Base-by-base conservation (phyloP, 2,888 invertebrate species). In the Sympetrum striolatum region DNA sequence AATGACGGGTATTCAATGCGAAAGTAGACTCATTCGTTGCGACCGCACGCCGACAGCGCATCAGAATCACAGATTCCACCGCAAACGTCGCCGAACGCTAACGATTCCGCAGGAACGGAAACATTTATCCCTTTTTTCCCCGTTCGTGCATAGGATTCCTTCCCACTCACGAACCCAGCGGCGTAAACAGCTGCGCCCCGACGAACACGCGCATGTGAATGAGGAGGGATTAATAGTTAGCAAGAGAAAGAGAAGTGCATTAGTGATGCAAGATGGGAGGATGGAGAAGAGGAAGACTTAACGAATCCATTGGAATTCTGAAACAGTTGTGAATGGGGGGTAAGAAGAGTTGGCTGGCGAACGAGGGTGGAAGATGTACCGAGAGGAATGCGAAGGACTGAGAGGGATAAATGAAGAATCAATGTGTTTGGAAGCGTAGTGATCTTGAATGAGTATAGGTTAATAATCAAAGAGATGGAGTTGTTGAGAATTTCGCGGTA, bases 231-330 rank as follows among this genome's bases (percentile, higher is more conserved):
- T 73, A 73, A 86, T 22, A 86, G 53, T 22, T 4, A 18, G 0
- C 10, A 25, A 58, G 86, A 86, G 15, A 86, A 44, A 39, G 22
- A 82, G 86, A 58, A 81, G 15, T 35, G 35, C 12, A 48, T 44
- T 31, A 12, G 31, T 10, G 73, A 73, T 73, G 25, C 73, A 14
- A 73, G 73, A 81, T 22, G n/a, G 8, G n/a, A 22, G n/a, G n/a
- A 81, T 31, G 39, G 60, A 2, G 15, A 10, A 73, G 15, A 18
- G 14, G 37, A 90, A 60, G 53, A 37, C 35, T 81, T 48, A 35
- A 35, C 64, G 58, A 39, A 48, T 73, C 90, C 90, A 91, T 91
- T 90, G 91, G 90, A 64, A 81, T 80, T 81, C 90, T 90, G 80
- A 44, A 81, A 64, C 79, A 90, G 90, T 90, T 90, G 64, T 58